Conservation (phyloP, 2,797 vertebrate species). For the Argentina silus region DNA sequence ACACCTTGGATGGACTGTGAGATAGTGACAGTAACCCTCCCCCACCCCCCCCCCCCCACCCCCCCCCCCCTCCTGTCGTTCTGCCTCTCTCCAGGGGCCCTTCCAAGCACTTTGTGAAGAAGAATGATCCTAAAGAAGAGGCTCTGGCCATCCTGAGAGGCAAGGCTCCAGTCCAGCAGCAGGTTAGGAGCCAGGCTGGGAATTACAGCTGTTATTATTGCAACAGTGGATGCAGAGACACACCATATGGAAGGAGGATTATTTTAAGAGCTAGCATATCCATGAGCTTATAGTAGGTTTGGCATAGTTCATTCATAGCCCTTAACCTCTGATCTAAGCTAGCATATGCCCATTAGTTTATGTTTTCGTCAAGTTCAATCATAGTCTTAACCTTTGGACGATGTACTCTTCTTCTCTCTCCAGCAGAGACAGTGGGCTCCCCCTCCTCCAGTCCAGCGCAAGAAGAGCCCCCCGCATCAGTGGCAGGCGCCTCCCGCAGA, state of each 20-base stretch:
- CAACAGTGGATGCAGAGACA: neutral
- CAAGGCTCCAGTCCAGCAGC: constrained; percentile 40
- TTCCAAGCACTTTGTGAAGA: constrained; percentile 80
- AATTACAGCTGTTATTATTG: neutral
- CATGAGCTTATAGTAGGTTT: neutral
- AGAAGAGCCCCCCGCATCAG: constrained; percentile 4
- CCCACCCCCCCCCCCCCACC: constrained; percentile 8
- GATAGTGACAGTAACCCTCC: neutral
- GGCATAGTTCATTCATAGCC: too few relatives aligned
- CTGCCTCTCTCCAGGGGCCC: constrained; percentile 57
- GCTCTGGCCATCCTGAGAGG: constrained; percentile 84
- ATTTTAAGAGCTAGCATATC: neutral
- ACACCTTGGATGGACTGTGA: too few relatives aligned
- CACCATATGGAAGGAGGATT: neutral
- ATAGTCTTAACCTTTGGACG: neutral
- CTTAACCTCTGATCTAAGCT: too few relatives aligned
- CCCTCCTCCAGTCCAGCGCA: constrained; percentile 35
- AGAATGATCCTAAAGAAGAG: constrained; percentile 88
- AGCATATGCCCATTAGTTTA: too few relatives aligned
- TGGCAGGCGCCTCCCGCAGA: constrained; percentile 2
- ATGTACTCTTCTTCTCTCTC: neutral
- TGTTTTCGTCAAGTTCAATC: neutral
- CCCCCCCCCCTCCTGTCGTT: neutral
- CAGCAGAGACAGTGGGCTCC: constrained; percentile 59
- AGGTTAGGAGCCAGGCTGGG: constrained; percentile 58